A percentile compares a stretch with the other conserved stretches of the same genome.
phyloP scores from a whole-genome alignment of 2,888 invertebrate species.

The Lycia hirtaria region DNA sequence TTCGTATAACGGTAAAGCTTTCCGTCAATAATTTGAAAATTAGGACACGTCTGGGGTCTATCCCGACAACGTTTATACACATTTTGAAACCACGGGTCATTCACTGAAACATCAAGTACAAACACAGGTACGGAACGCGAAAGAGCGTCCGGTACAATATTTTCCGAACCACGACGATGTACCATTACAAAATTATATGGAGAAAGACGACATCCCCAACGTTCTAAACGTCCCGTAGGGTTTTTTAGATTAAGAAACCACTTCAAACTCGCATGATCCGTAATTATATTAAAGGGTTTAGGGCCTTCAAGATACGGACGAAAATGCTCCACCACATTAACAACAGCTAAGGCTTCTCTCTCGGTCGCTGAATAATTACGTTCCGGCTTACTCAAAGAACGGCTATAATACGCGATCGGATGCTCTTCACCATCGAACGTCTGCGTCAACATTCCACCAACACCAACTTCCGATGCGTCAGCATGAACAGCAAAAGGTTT shows the following conservation, averaged over 20 bases:
- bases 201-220: constrained; percentile 9
- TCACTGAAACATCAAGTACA: not conserved
- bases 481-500: not conserved
- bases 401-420: constrained; percentile 2
- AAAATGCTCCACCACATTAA: constrained; percentile 4
- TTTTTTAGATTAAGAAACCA: constrained; percentile 24
- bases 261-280: constrained; percentile 19
- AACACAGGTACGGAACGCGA: not conserved
- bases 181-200: constrained; percentile 4
- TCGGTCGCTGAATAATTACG: no score
- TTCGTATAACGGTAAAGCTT: not conserved
- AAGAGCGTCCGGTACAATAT: constrained; percentile 12
- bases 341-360: constrained; percentile 12
- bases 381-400: not conserved
- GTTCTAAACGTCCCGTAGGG: no score
- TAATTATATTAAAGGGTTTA: no score
- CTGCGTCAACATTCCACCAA: not conserved
- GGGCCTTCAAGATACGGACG: constrained; percentile 4
- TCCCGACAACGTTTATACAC: not conserved
- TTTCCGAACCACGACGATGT: constrained; percentile 2
- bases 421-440: not conserved
- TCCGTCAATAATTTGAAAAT: not conserved
- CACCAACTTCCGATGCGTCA: not conserved
- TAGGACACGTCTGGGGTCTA: not conserved
- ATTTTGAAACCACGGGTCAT: not conserved